Evolutionary conservation across 2,888 invertebrate genomes (phyloP).

Genomic region (Melipona bicolor): DNA sequence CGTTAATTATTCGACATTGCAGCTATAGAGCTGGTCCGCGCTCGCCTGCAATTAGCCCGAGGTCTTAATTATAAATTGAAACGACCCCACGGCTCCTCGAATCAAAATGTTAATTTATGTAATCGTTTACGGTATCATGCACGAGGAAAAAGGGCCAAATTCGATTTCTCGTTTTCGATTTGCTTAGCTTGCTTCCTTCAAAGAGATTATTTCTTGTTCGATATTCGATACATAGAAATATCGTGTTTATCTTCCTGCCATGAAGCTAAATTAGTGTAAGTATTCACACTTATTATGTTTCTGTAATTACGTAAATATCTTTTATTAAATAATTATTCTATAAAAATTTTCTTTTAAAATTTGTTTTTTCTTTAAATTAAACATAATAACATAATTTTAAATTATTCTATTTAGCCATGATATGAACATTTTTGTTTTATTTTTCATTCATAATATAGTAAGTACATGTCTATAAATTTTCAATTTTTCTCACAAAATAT

Average conservation of each 20-base stretch:
- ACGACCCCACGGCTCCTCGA: slow-evolving; percentile 17
- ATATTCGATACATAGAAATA: not conserved
- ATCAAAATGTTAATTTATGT: slow-evolving; percentile 48
- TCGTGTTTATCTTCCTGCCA: not conserved
- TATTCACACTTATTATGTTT: not conserved
- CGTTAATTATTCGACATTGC: slow-evolving; percentile 46
- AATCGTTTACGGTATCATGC: slow-evolving; percentile 20
- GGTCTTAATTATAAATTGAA: slow-evolving; percentile 48
- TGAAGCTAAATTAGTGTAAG: not conserved
- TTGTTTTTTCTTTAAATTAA: no score
- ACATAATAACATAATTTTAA: no score
- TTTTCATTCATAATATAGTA: not conserved
- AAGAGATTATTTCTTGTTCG: not conserved
- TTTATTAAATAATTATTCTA: not conserved
- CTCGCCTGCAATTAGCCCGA: slow-evolving; percentile 37
- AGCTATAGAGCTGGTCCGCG: slow-evolving; percentile 8
- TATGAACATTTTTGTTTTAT: not conserved
- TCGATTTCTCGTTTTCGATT: slow-evolving; percentile 15
- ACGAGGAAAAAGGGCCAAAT: slow-evolving; percentile 8
- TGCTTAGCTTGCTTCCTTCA: not conserved
- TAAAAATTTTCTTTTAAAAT: no score
- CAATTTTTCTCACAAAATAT: not conserved
- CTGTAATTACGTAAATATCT: not conserved
- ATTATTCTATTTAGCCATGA: not conserved
- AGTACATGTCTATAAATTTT: not conserved